phyloP scores from a whole-genome alignment of 2,113 vertebrate species.

The Anser cygnoides region DNA sequence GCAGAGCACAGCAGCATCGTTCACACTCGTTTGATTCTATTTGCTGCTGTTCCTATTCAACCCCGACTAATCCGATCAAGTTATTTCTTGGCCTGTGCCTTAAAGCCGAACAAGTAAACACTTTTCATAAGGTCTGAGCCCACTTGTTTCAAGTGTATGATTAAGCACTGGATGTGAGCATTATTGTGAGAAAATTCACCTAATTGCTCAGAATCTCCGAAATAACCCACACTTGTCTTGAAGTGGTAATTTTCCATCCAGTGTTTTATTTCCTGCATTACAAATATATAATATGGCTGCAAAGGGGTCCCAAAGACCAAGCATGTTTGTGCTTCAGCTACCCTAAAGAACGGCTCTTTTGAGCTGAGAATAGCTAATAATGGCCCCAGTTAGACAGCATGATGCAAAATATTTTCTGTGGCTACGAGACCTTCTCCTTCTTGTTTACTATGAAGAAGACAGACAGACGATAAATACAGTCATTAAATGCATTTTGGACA shows the following conservation, averaged over 20 bases:
- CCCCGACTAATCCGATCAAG: slow-evolving; percentile 58
- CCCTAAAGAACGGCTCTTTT: neutral
- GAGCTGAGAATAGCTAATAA: slow-evolving; percentile 14
- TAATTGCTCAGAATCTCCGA: neutral
- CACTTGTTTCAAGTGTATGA: slow-evolving; percentile 23
- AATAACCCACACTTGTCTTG: neutral
- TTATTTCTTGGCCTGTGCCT: slow-evolving; percentile 60
- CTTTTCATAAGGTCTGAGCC: slow-evolving; percentile 54
- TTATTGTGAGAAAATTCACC: neutral
- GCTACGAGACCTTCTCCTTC: slow-evolving; percentile 8
- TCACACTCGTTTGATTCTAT: slow-evolving; percentile 48
- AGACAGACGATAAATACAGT: neutral
- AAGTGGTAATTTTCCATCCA: neutral
- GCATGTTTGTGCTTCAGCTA: neutral
- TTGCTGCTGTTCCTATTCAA: slow-evolving; percentile 57
- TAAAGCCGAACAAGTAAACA: slow-evolving; percentile 55
- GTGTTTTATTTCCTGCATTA: neutral
- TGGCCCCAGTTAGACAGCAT: neutral
- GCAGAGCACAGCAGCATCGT: slow-evolving; percentile 1
- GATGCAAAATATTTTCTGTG: slow-evolving; percentile 42
- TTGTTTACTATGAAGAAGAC: neutral
- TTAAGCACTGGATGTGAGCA: neutral
- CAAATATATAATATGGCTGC: fast-evolving
- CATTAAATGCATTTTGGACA: slow-evolving; percentile 11
- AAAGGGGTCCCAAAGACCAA: neutral